Conservation (phyloP, 1,140 invertebrate genomes). For the Euura lappo region DNA sequence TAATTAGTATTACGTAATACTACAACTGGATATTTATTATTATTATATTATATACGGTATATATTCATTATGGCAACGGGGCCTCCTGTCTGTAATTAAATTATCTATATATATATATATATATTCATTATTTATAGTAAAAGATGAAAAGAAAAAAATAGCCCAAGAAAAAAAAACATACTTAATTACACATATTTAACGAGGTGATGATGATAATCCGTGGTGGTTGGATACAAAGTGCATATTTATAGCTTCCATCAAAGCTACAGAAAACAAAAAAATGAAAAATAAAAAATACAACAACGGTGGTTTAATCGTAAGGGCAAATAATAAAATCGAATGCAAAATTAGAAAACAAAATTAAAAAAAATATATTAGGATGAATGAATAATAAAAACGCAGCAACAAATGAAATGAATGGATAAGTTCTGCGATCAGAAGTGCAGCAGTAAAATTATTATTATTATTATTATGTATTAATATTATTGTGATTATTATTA, state of each 20-base stretch:
- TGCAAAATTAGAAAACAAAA: constrained; percentile 9
- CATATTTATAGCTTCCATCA: not conserved
- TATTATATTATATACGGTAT: not conserved
- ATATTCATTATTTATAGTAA: not conserved
- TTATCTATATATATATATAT: not conserved
- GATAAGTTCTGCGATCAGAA: constrained; percentile 8
- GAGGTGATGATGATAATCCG: not conserved
- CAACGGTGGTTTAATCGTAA: too few relatives aligned
- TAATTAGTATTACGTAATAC: constrained; percentile 1
- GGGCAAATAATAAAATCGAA: too few relatives aligned
- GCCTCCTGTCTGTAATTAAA: not conserved
- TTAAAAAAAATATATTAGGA: constrained; percentile 18
- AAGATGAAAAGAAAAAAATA: not conserved
- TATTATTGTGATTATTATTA: not conserved
- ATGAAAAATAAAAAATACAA: too few relatives aligned
- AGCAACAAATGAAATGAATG: constrained; percentile 15
- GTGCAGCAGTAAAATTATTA: not conserved
- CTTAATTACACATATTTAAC: not conserved
- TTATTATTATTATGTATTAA: not conserved
- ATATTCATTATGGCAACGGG: not conserved
- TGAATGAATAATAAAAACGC: constrained; percentile 16
- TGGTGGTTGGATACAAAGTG: not conserved
- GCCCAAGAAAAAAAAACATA: not conserved
- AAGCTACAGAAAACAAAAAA: constrained; percentile 7
- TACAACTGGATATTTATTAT: constrained; percentile 5